These are phyloP conservation scores for Dasypus novemcinctus DNA, from an alignment of 2,113 vertebrate species.

Conservation along the genomic window DNA sequence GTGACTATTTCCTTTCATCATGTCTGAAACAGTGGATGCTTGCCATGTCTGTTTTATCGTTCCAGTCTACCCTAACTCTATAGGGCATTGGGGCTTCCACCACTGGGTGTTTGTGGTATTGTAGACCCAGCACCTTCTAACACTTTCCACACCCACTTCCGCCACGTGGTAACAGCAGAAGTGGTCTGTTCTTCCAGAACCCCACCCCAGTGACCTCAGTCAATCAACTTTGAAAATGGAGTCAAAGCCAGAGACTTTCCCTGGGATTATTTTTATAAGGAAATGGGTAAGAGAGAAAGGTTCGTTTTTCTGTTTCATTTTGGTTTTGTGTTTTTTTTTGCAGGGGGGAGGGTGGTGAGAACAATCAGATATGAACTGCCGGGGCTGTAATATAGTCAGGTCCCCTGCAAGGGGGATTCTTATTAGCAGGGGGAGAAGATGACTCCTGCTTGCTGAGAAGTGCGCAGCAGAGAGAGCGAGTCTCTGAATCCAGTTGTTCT, in stretches of 20 bases:
- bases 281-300: neutral
- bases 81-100: neutral
- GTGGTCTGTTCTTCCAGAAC: neutral
- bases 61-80: fast-evolving
- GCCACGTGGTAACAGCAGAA: neutral
- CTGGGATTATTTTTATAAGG: neutral
- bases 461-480: neutral
- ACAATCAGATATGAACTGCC: fast-evolving
- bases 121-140: neutral
- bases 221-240: neutral
- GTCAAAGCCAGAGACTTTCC: neutral
- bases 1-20: neutral
- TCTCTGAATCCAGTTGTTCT: neutral
- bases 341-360: neutral
- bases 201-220: neutral
- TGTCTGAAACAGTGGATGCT: neutral
- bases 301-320: too few relatives aligned
- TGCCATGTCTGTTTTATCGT: neutral
- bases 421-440: neutral
- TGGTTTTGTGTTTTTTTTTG: neutral
- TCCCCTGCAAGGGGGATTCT: neutral
- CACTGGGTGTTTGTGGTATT: too few relatives aligned
- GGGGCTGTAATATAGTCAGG: neutral
- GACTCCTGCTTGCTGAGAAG: neutral
- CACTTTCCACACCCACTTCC: neutral